Conservation (phyloP, 2,113 vertebrate genomes). For the Ictidomys tridecemlineatus region DNA sequence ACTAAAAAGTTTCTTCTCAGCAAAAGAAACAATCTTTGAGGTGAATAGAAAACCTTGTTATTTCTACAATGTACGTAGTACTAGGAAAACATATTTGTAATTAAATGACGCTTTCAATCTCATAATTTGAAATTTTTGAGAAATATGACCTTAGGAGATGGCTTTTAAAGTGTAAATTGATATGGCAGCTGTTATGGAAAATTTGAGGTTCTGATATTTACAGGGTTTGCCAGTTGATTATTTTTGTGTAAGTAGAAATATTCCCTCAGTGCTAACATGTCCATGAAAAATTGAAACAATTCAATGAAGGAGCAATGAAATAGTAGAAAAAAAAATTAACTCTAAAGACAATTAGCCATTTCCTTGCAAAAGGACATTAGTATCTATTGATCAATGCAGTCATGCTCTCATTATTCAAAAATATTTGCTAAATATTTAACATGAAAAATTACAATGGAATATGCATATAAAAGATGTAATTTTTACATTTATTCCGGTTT, state of each 20-base stretch:
- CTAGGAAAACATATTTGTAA: background rate
- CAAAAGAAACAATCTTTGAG: too few species aligned
- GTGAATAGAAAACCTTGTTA: background rate
- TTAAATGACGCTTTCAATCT: background rate
- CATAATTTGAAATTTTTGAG: background rate
- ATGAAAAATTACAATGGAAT: background rate
- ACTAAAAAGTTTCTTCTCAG: too few species aligned
- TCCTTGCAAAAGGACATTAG: background rate
- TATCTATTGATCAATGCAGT: background rate
- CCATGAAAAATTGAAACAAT: background rate
- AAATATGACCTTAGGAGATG: background rate
- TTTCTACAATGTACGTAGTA: background rate
- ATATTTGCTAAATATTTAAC: background rate
- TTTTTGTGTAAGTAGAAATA: background rate
- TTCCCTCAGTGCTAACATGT: background rate
- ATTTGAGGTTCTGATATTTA: constrained; percentile 13
- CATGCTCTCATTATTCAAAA: background rate
- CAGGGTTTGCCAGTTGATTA: background rate
- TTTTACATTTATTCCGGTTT: background rate
- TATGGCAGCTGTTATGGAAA: background rate
- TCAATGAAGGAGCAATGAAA: background rate
- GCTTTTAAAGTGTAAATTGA: constrained; percentile 9
- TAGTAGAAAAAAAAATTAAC: background rate
- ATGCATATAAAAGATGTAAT: background rate
- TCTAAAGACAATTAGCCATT: background rate